Evolutionary conservation across 2,797 vertebrate species (phyloP), one percentile per base, ranked within the genome.

Genomic region (Schizopygopsis malacanthus): DNA sequence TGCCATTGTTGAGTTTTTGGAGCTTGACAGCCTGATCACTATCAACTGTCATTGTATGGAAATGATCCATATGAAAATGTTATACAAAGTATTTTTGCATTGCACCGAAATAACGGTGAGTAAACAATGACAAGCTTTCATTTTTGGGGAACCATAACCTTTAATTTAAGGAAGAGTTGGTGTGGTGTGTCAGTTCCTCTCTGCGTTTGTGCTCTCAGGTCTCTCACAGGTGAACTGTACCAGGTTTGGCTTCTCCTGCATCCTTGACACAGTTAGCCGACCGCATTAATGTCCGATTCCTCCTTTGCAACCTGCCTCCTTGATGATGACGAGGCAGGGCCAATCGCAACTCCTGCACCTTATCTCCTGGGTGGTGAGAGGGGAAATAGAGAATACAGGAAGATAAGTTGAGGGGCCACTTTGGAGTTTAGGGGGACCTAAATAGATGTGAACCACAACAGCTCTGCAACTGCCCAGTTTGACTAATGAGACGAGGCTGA

Each of bases 211-310:
- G 50, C 28, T 41, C 79, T 71, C 82, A 78, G 20, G 85, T 79
- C 25, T 84, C 87, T 88, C 52, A 18, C 50, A 90, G 80, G 84
- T 81, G 87, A 81, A 82, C 47, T 82, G 43, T 5, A 69, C 54
- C 83, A 70, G 39, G 79, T 87, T 88, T 54, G 71, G 87, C 77
- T 77, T 41, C 20, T 43, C 41, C 41, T 47, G 39, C 71, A 91
- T 92, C 94, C 94, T 95, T 94, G 93, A 94, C 93, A 94, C 88
- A 93, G 79, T 93, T 94, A 90, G 86, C 28, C 82, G 69, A 76
- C 37, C 28, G 76, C 79, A 45, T 9, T 63, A 25, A 39, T 41
- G 45, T 79, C 76, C n/a, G 47, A 77, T 52, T 73, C 47, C 56
- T 88, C 83, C 13, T 84, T 92, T 92, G 90, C 89, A 90, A 88